Evolutionary conservation across 2,797 vertebrate species (phyloP).

Genomic region (Ctenosaura bakeri): DNA sequence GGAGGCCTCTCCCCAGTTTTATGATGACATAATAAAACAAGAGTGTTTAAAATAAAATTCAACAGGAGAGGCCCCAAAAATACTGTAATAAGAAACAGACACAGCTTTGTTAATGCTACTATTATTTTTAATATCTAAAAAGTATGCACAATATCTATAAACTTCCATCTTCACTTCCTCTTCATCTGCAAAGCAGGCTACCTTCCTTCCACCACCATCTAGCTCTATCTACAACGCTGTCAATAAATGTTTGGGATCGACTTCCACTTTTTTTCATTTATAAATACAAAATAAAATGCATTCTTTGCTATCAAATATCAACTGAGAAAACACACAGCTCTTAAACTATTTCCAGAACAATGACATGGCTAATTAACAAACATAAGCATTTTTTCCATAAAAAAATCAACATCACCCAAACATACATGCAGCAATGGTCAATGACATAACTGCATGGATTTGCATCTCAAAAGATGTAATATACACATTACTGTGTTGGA

Average conservation of each 20-base stretch:
- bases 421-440: background rate
- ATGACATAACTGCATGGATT: background rate
- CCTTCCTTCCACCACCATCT: background rate
- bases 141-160: no score
- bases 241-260: background rate
- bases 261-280: background rate
- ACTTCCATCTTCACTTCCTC: no score
- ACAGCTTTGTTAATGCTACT: slow-evolving; percentile 37
- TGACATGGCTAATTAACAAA: background rate
- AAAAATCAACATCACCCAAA: background rate
- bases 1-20: slow-evolving; percentile 49
- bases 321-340: background rate
- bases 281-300: background rate
- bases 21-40: slow-evolving; percentile 58
- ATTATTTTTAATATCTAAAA: background rate
- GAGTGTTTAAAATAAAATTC: slow-evolving; percentile 42
- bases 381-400: background rate
- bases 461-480: background rate
- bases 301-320: background rate
- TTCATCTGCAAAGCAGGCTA: no score
- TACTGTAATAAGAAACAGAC: slow-evolving; percentile 71
- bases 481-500: background rate
- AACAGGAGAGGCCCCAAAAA: slow-evolving; percentile 41
- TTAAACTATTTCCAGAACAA: background rate
- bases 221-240: background rate